A percentile compares a stretch with the other conserved stretches of the same genome.
phyloP scores from a whole-genome alignment of 2,113 vertebrate genomes.

The Centropus unirufus region DNA sequence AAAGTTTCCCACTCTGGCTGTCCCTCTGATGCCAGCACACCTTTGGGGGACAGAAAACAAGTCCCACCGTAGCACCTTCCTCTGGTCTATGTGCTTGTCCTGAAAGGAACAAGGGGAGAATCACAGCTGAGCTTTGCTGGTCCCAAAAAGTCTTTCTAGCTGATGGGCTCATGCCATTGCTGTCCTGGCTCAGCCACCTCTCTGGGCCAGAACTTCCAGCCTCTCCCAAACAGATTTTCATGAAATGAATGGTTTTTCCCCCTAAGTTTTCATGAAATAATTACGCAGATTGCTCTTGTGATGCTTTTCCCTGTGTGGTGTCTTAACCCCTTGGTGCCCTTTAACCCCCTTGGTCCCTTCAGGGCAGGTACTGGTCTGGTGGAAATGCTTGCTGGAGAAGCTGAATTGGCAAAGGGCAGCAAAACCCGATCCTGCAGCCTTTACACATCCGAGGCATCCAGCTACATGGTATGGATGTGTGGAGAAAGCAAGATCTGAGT shows the following conservation, averaged over 20 bases:
- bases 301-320: not conserved
- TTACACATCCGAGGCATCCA: not conserved
- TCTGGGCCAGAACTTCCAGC: not conserved
- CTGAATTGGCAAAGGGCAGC: not conserved
- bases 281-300: not conserved
- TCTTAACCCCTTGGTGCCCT: not conserved
- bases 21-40: not conserved
- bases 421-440: not conserved
- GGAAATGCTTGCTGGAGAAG: not conserved
- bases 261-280: not conserved
- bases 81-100: not conserved
- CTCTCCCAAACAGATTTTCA: not conserved
- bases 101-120: slow-evolving; percentile 18
- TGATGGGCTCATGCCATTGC: not conserved
- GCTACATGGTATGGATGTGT: not conserved
- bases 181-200: not conserved
- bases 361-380: not conserved
- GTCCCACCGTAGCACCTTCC: not conserved
- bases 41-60: not conserved
- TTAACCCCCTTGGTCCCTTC: not conserved
- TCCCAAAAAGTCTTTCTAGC: not conserved
- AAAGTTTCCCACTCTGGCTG: slow-evolving; percentile 7
- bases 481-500: not conserved
- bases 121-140: not conserved
- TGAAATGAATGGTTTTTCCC: not conserved